Base-by-base conservation (phyloP, 2,888 invertebrate genomes). In the Ectropis crepuscularia region DNA sequence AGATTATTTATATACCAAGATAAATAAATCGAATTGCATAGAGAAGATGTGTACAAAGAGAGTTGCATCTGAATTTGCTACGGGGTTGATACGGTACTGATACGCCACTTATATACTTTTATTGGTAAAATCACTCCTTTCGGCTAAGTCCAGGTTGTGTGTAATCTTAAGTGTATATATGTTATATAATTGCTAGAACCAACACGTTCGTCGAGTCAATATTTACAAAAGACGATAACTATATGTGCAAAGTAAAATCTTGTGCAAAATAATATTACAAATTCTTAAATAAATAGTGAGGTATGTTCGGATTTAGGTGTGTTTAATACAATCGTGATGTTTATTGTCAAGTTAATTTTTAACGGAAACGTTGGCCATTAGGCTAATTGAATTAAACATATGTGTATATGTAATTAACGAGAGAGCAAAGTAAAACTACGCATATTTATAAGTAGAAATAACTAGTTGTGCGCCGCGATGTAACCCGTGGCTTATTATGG, bases 161-260 rank as follows among this genome's bases (percentile, higher is more conserved):
- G 65, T 16, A 47, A 41, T 5, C 39, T 48, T 51, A 51, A 59
- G n/a, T n/a, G n/a, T n/a, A 39, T 38, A 54, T 49, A 8, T 57
- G 39, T 63, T 65, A 62, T 62, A 55, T 61, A 57, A 64, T 45
- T 58, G 43, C 49, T 39, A 45, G 39, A 55, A 41, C 53, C 43
- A 60, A 66, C 61, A 62, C 9, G 47, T 65, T 61, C 50, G 36
- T 43, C 49, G 49, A 50, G 47, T 61, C 59, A 60, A 60, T 62
- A 59, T 68, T 66, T 65, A 60, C 55, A 53, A 45, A 61, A 49
- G 59, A 39, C 61, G 70, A 67, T 70, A 70, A 67, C 57, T 46
- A 50, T 41, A 42, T 53, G 61, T 46, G 54, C 54, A 53, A 57
- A 63, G 60, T 46, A 55, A 58, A 58, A 55, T 57, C 54, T 61